Base-by-base conservation (phyloP, 2,113 vertebrate genomes). In the Willisornis vidua region DNA sequence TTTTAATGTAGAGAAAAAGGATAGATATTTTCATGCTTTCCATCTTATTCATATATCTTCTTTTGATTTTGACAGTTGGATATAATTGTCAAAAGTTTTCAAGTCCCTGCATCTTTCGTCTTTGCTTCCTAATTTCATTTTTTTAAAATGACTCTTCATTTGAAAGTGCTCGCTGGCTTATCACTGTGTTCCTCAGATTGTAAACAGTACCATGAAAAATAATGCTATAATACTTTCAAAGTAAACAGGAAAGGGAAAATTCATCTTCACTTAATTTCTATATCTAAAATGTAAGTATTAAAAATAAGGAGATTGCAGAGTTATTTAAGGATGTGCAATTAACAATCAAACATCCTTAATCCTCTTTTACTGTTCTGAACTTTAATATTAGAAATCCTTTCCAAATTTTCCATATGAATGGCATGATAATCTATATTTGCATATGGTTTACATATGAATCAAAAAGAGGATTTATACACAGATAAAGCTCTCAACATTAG, bases 251-350 rank as follows among this genome's bases (percentile, higher is more conserved):
- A 62, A 49, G 67, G 41, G 9, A 72, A 82, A 97, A 77, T 31
- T 33, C 15, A 66, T 90, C 43, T 70, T 74, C 7, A 61, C 62
- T 86, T 73, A 70, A 79, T 95, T 94, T 61, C 37, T 75, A 0
- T 37, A 72, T 65, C 72, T 71, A 73, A 94, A 93, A 81, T 58
- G 3, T 73, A 77, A 70, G 10, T 45, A 82, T 48, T 84, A 73
- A 63, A 93, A 94, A 84, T 78, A 92, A 88, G 55, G 43, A 91
- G 90, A 95, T 93, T 94, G 75, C 6, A 72, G 61, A 81, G 59
- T 71, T 96, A 84, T 65, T 93, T 91, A 78, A 84, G 41, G 61
- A 86, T 74, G 16, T 65, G 12, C n/a, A 94, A 59, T 93, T 90
- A 89, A 89, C 46, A 85, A 61, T 90, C 75, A 88, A 90, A 80